Conservation (phyloP, 2,888 invertebrate genomes). For the Caenorhabditis angaria region DNA sequence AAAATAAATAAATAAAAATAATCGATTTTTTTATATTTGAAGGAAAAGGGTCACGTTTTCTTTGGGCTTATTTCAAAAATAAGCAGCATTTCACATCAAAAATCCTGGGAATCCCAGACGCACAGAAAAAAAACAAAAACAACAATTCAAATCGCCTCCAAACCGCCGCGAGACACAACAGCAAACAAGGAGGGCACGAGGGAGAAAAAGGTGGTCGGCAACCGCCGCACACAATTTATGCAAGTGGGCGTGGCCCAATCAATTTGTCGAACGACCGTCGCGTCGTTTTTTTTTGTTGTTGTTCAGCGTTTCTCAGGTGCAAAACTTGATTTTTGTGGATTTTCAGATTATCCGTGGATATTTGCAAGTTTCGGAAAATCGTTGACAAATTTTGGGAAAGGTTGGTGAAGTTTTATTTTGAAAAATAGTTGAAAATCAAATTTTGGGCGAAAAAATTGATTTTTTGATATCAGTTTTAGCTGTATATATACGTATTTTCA, state of each 20-base stretch:
- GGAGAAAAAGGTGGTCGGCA: background rate
- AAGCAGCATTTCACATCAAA: too few species aligned
- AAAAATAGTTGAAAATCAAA: too few species aligned
- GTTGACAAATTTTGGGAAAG: too few species aligned
- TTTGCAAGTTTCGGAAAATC: too few species aligned
- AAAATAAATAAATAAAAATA: too few species aligned
- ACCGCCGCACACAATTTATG: background rate
- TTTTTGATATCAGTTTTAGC: too few species aligned
- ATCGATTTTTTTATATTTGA: too few species aligned
- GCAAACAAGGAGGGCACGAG: background rate
- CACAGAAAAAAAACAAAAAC: background rate
- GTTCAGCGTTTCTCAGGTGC: background rate
- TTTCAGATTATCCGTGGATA: background rate
- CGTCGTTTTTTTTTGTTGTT: background rate
- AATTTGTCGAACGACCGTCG: background rate
- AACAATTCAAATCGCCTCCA: background rate
- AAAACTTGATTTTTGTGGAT: background rate
- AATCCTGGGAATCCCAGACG: background rate
- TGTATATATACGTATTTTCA: too few species aligned
- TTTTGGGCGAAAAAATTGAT: too few species aligned
- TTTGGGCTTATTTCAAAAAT: too few species aligned
- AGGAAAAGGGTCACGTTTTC: too few species aligned
- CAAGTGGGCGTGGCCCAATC: background rate
- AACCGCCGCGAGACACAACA: background rate
- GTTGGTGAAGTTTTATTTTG: too few species aligned